Percentiles rank a stretch among this genome's conserved stretches.
phyloP scores from a whole-genome alignment of 2,888 invertebrate species.

The Dinocampus coccinellae region DNA sequence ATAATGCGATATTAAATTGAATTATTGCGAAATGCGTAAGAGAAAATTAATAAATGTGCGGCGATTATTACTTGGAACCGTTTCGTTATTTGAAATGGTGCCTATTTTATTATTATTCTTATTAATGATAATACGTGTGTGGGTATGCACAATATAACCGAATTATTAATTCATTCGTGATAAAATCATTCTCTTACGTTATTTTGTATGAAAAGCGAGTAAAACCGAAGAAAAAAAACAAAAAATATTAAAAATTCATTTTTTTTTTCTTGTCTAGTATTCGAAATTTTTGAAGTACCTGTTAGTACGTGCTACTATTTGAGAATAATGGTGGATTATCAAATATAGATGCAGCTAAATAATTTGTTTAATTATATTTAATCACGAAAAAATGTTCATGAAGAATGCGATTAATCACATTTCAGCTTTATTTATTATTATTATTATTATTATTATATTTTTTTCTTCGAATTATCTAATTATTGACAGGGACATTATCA shows the following conservation, averaged over 20 bases:
- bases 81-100: conserved; percentile 63
- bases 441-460: no score
- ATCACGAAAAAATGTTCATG: background rate
- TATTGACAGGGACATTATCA: no score
- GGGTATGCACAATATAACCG: background rate
- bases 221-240: conserved; percentile 23
- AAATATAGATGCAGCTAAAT: background rate
- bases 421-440: background rate
- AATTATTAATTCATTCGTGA: background rate
- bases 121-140: conserved; percentile 1
- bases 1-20: conserved; percentile 21
- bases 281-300: background rate
- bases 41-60: conserved; percentile 59
- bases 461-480: no score
- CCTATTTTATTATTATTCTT: conserved; percentile 43
- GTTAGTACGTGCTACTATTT: background rate
- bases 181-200: background rate
- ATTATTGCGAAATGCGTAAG: background rate
- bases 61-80: conserved; percentile 53
- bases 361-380: background rate
- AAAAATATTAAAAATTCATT: background rate
- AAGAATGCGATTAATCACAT: background rate
- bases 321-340: background rate
- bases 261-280: background rate
- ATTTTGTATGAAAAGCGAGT: background rate